Evolutionary conservation across 2,888 invertebrate genomes (phyloP), one percentile per base, ranked within the genome.

Genomic region (Quadriops clusia): DNA sequence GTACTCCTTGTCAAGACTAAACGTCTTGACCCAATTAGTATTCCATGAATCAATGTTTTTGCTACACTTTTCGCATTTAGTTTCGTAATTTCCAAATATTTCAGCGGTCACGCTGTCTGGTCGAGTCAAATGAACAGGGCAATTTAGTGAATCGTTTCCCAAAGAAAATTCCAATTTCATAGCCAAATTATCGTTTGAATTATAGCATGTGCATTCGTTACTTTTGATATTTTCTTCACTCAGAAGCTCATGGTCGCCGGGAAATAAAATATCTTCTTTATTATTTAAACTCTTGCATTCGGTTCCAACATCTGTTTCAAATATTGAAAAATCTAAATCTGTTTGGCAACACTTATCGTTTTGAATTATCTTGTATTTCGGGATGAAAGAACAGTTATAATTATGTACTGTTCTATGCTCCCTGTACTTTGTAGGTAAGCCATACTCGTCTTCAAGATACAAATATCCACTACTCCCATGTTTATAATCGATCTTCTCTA

Each of bases 301-400:
- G 12, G n/a, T 28, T 17, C 26, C 27, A 28, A 16, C 16, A 14
- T 5, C 14, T 16, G 15, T 9, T 8, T 6, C 10, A 17, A 7
- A 28, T 11, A 28, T 25, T 13, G 3, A 6, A 10, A 17, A 11
- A 10, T 30, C 8, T 27, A 4, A n/a, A 27, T 69, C 69, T 0
- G 73, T 74, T 53, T 74, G 74, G 39, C 71, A 69, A 33, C 60
- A 65, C 46, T 71, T 70, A 42, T 72, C 68, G 42, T 62, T 65
- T 46, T 61, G 65, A 37, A 64, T 61, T n/a, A 77, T 64, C 47
- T 73, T 70, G 57, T 82, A 84, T 51, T 80, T 82, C 41, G 82
- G 66, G 9, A 37, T 50, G 41, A 58, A 60, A 26, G 28, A 32
- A n/a, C n/a, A n/a, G 21, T 23, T 24, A 10, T 48, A 37, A 36